Evolutionary conservation across 1,140 invertebrate species (phyloP).

Genomic region (Aphidius gifuensis): DNA sequence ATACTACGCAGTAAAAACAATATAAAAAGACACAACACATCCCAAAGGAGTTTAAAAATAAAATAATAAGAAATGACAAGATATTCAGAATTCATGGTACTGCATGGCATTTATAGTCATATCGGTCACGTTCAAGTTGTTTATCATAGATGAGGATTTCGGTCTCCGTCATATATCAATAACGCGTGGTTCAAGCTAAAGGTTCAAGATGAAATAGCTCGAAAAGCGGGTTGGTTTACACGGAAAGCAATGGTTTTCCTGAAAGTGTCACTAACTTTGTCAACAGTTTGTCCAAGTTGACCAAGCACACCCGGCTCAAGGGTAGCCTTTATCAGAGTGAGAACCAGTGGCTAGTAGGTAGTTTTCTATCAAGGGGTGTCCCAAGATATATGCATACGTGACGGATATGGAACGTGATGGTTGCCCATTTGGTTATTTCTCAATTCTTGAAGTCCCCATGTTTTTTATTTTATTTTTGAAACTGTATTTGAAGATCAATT

Average conservation of each 20-base stretch:
- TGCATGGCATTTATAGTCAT: constrained; percentile 21
- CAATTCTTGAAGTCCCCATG: not conserved
- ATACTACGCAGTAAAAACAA: no score
- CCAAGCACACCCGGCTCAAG: constrained; percentile 53
- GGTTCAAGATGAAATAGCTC: constrained; percentile 10
- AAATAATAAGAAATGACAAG: no score
- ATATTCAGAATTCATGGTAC: no score
- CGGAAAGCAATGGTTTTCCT: constrained; percentile 17
- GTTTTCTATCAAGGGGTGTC: constrained; percentile 37
- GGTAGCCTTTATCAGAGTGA: constrained; percentile 31
- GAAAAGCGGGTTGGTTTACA: constrained; percentile 21
- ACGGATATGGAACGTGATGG: constrained; percentile 51
- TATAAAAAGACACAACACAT: no score
- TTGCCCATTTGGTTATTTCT: constrained; percentile 19
- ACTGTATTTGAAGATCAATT: no score
- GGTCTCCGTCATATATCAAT: constrained; percentile 45
- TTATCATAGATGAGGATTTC: constrained; percentile 36
- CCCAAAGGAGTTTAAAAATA: no score
- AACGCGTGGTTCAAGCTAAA: constrained; percentile 33
- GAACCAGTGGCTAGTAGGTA: constrained; percentile 26
- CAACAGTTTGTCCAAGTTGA: constrained; percentile 57
- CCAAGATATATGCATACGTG: constrained; percentile 59
- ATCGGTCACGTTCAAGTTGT: constrained; percentile 52
- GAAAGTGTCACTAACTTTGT: constrained; percentile 56
- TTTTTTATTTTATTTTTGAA: no score